Percentiles rank a stretch among this genome's conserved stretches.
Conservation (phyloP, 2,797 vertebrate genomes). For the Phalanger gymnotis region DNA sequence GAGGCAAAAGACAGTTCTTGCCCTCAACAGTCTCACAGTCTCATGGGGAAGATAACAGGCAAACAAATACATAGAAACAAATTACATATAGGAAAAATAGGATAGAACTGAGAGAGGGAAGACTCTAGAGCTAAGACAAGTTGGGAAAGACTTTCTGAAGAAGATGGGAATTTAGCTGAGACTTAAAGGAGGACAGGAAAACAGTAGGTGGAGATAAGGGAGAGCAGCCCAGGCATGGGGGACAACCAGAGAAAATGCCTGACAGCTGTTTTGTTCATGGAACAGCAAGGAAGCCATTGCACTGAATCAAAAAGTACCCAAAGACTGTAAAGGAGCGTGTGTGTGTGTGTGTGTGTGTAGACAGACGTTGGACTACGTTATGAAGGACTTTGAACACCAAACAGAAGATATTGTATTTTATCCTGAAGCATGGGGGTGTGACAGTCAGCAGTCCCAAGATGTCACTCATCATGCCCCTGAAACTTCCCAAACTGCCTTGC, state of each 20-base stretch:
- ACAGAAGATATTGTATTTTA: neutral
- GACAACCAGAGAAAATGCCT: neutral
- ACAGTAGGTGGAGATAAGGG: neutral
- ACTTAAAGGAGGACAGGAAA: neutral
- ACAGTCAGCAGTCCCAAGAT: neutral
- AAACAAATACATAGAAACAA: neutral
- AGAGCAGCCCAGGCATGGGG: neutral
- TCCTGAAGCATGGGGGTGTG: neutral
- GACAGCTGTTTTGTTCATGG: neutral
- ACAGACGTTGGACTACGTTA: neutral
- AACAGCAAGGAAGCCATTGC: too few relatives aligned
- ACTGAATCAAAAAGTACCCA: neutral
- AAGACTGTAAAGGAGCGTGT: neutral
- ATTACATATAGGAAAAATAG: neutral
- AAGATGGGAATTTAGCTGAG: neutral
- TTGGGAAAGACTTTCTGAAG: neutral
- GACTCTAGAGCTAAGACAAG: neutral
- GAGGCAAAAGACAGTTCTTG: neutral
- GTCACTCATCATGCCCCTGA: neutral
- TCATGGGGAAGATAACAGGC: neutral
- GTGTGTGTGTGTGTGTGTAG: neutral
- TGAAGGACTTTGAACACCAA: neutral
- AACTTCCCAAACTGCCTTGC: neutral
- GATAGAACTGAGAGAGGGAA: neutral
- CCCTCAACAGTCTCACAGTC: too few relatives aligned